Evolutionary conservation across 2,797 vertebrate species (phyloP), one percentile per base, ranked within the genome.

Genomic region (Gadopsis bispinosus): DNA sequence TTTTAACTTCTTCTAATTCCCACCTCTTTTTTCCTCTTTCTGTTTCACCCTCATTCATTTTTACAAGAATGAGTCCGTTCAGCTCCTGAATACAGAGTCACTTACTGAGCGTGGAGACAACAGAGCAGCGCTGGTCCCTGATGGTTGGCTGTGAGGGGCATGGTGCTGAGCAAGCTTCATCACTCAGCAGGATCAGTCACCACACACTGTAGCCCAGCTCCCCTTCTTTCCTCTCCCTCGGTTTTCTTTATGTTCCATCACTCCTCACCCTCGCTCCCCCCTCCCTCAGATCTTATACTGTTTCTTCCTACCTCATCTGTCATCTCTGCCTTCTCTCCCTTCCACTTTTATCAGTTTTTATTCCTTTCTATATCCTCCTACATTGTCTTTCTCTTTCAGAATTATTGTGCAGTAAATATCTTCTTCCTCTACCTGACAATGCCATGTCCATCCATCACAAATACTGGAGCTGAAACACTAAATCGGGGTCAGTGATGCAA

Each of bases 81-180:
- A 20, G 62, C 83, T 85, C 79, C 41, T 84, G 78, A 84, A 73
- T 70, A 68, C 59, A 62, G 61, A 70, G 66, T 69, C 43, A 73
- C 62, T 78, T 59, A 33, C 41, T 31, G 62, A 73, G 81, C 80
- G 86, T 77, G 85, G 81, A 90, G 90, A 92, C 86, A 87, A 81
- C 87, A 84, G 77, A 84, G 81, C 83, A 70, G 53, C 20, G 1
- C 71, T 33, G 85, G 79, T 92, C 90, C 84, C 89, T 85, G 86
- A 92, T 92, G 92, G 89, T 90, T 88, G 67, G 77, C 86, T 83
- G 60, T 79, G 85, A 91, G 90, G 85, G 78, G 76, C 86, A 89
- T 89, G 89, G 69, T 93, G 92, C 92, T 93, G 91, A 93, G 89
- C 89, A 82, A 91, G 92, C 88, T 83, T 83, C 80, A 89, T 86